Conservation (phyloP, 2,888 invertebrate species). For the Diaperis boleti region DNA sequence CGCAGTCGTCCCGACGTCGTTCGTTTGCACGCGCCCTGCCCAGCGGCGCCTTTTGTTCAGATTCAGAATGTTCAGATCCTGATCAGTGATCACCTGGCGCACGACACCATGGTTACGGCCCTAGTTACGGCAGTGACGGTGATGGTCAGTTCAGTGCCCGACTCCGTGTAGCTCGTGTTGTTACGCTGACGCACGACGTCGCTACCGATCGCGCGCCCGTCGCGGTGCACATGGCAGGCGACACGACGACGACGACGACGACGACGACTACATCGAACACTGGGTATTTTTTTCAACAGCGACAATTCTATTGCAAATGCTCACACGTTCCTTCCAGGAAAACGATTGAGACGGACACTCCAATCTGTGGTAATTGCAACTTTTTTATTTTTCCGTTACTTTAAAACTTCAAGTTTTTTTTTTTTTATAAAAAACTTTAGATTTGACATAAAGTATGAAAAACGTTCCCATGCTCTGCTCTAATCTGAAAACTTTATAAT, state of each 20-base stretch:
- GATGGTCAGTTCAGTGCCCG: conserved; percentile 31
- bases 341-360: conserved; percentile 17
- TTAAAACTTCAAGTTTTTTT: too few species aligned
- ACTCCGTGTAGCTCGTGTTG: conserved; percentile 23
- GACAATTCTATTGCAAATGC: conserved; percentile 15
- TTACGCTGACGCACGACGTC: conserved; percentile 15
- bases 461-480: too few species aligned
- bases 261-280: conserved; percentile 25
- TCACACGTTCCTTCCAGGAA: conserved; percentile 19
- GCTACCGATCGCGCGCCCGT: conserved; percentile 9
- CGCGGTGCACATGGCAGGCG: conserved; percentile 42
- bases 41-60: conserved; percentile 19
- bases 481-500: background rate
- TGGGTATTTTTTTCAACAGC: conserved; percentile 18
- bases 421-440: too few species aligned
- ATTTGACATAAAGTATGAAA: too few species aligned
- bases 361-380: conserved; percentile 31
- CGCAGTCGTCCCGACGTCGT: conserved; percentile 19
- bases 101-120: conserved; percentile 20
- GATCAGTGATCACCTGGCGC: conserved; percentile 28
- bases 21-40: conserved; percentile 30
- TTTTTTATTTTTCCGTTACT: background rate
- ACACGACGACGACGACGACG: conserved; percentile 34
- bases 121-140: conserved; percentile 24
- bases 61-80: conserved; percentile 12